phyloP scores from a whole-genome alignment of 2,888 invertebrate genomes.

The Agonopterix subpropinquella region DNA sequence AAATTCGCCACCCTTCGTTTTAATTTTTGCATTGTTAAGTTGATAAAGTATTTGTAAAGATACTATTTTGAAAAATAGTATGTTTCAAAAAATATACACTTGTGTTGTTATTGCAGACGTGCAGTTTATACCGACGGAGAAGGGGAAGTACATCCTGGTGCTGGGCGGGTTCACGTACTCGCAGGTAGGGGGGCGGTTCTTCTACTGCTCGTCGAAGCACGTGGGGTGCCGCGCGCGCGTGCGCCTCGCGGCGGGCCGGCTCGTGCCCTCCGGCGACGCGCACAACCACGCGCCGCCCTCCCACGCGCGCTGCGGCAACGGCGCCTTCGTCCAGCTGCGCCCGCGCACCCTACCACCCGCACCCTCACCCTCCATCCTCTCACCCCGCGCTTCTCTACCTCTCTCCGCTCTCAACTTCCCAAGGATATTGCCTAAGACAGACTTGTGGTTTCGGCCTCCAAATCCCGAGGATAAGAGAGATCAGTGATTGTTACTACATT shows the following conservation, averaged over 20 bases:
- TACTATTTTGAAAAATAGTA: too few species aligned
- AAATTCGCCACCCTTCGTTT: too few species aligned
- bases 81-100: too few species aligned
- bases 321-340: conserved; percentile 63
- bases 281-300: conserved; percentile 67
- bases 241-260: conserved; percentile 49
- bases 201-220: conserved; percentile 69
- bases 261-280: conserved; percentile 56
- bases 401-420: conserved; percentile 59
- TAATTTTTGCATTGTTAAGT: too few species aligned
- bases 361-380: not conserved
- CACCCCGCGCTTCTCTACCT: conserved; percentile 48
- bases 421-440: conserved; percentile 59
- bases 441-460: conserved; percentile 51
- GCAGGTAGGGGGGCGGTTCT: conserved; percentile 67
- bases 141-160: conserved; percentile 66
- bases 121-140: conserved; percentile 70
- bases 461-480: conserved; percentile 55
- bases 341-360: conserved; percentile 32
- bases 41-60: too few species aligned
- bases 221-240: conserved; percentile 66
- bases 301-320: conserved; percentile 67
- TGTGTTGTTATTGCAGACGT: conserved; percentile 47
- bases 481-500: conserved; percentile 8
- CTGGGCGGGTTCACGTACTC: conserved; percentile 66